These are phyloP conservation scores for Pelochelys cantorii DNA, from an alignment of 2,797 vertebrate species.

Conservation along the genomic window DNA sequence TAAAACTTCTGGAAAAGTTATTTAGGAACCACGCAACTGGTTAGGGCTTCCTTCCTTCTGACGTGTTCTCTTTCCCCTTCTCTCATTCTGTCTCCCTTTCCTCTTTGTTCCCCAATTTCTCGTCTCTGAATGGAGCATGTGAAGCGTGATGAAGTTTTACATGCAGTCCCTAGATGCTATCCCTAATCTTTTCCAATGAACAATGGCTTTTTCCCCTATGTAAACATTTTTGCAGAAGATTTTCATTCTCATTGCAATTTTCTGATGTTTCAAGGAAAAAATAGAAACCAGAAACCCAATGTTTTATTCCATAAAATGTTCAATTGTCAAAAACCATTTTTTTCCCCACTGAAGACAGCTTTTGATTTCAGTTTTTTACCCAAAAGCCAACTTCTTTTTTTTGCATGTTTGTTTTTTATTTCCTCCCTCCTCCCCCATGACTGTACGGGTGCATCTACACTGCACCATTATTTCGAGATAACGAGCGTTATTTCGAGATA, in stretches of 20 bases:
- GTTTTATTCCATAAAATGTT: neutral
- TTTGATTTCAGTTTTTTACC: neutral
- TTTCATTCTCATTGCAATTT: slow-evolving; percentile 6
- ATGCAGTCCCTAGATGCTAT: neutral
- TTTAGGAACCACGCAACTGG: neutral
- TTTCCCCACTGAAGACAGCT: neutral
- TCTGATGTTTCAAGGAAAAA: neutral
- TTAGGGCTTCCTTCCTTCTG: neutral
- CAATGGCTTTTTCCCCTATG: neutral
- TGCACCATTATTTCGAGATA: too few species aligned
- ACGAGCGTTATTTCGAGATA: too few species aligned
- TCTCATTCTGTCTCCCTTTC: neutral
- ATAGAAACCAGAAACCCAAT: neutral
- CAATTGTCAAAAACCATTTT: neutral
- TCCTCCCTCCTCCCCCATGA: too few species aligned
- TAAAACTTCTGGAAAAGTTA: neutral
- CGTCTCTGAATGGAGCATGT: neutral
- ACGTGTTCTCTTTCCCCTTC: neutral
- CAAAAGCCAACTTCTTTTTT: neutral
- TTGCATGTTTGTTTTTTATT: neutral
- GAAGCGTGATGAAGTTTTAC: neutral
- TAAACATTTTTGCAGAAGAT: neutral
- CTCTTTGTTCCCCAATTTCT: neutral
- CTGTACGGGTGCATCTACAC: neutral
- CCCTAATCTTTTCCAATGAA: neutral